Base-by-base conservation (phyloP, 2,888 invertebrate genomes). In the Dione juno region DNA sequence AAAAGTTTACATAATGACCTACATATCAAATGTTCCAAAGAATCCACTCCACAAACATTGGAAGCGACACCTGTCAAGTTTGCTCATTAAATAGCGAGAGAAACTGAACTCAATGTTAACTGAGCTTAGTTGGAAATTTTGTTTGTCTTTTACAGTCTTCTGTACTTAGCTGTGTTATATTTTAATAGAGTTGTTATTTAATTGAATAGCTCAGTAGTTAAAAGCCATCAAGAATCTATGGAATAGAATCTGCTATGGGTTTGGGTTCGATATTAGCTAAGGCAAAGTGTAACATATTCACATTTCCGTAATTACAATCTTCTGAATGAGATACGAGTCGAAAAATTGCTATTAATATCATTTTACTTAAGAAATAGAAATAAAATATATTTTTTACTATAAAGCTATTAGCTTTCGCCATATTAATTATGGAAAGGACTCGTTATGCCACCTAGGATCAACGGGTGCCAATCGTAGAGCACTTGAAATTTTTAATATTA, bases 61-160 rank as follows among this genome's bases (percentile, higher is more conserved):
- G 61, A 71, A 66, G 54, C 59, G 57, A 71, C 66, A 68, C 68
- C 65, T 73, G 57, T 67, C 59, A 68, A 73, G 57, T 72, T 69
- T 73, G 65, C 67, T 67, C 59, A 67, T 70, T 70, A 70, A 57
- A 67, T 64, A 72, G 54, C 54, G 40, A 48, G 16, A 37, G 61
- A 66, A 70, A 53, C 59, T 19, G 45, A 50, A 66, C 43, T 54
- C 43, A 43, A 50, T 50, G 57, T 28, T 13, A 59, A 59, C 50
- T 58, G 40, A 37, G 58, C 59, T 58, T 16, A 50, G 59, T 59
- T 48, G 41, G 10, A 54, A 35, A 37, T 16, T 54, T 37, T 54
- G 16, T 37, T 54, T 54, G 54, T 37, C 54, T 54, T 54, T 37
- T 54, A 5, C 35, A 54, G 37, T 54, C 10, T 54, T 11, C 10